A percentile compares a stretch with the other conserved stretches of the same genome.
phyloP scores from a whole-genome alignment of 1,140 invertebrate species.

The Steinernema khuongi region DNA sequence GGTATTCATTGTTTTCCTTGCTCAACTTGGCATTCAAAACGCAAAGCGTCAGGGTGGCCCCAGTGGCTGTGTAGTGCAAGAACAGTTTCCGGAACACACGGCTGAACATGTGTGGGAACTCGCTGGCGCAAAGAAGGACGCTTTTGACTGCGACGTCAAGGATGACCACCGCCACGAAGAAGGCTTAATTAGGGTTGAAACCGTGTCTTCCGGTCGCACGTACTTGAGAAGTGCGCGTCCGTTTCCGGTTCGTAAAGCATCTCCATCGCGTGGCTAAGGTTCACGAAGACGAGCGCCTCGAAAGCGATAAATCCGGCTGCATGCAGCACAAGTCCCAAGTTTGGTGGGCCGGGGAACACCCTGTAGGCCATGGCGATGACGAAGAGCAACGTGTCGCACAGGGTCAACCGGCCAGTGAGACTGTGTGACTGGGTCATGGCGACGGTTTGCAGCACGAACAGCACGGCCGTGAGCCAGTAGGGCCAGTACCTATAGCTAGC shows the following conservation, averaged over 20 bases:
- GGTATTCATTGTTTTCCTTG: conserved; percentile 8
- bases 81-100: not conserved
- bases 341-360: conserved; percentile 6
- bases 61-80: not conserved
- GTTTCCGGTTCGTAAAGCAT: conserved; percentile 12
- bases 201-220: not conserved
- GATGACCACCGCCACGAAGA: not conserved
- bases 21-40: not conserved
- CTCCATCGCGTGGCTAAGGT: conserved; percentile 25
- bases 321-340: conserved; percentile 22
- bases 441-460: not conserved
- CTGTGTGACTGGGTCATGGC: conserved; percentile 14
- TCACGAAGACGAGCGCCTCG: conserved; percentile 22
- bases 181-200: not conserved
- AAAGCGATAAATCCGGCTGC: conserved; percentile 23
- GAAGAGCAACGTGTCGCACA: not conserved
- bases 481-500: not conserved
- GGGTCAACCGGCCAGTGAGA: conserved; percentile 18
- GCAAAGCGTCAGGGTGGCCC: not conserved
- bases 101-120: conserved; percentile 4
- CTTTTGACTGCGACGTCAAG: not conserved
- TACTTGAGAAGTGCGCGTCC: conserved; percentile 11
- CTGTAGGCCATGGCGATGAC: not conserved
- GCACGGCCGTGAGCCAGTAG: not conserved
- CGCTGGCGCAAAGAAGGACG: not conserved